phyloP scores from a whole-genome alignment of 1,140 invertebrate genomes.

The Adoxophyes honmai region DNA sequence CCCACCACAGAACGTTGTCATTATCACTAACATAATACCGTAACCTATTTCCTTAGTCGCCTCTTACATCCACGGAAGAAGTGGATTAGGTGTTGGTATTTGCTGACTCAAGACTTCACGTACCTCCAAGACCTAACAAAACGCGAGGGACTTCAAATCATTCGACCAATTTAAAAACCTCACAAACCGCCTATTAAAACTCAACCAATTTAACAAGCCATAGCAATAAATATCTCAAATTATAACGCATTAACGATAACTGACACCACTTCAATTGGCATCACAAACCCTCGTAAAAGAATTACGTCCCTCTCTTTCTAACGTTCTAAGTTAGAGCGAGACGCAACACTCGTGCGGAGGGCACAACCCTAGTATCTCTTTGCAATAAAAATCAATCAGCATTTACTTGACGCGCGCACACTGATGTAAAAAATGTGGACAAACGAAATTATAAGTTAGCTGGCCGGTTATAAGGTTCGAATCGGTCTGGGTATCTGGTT shows the following conservation, averaged over 20 bases:
- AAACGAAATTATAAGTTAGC: too few species aligned
- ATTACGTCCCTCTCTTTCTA: too few species aligned
- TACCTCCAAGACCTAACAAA: too few species aligned
- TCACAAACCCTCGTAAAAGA: constrained; percentile 1
- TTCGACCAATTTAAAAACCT: too few species aligned
- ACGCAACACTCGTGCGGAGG: neutral
- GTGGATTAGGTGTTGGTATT: too few species aligned
- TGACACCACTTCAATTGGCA: constrained; percentile 1
- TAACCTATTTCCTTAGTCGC: too few species aligned
- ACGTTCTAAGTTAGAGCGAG: too few species aligned
- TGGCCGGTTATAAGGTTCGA: neutral
- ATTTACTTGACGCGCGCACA: constrained; percentile 23
- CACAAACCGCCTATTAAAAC: constrained; percentile 1
- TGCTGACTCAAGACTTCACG: too few species aligned
- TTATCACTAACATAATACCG: too few species aligned
- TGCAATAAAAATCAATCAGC: constrained; percentile 67
- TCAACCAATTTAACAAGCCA: constrained; percentile 12
- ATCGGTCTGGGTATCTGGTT: neutral
- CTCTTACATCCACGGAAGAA: too few species aligned
- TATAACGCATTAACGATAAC: constrained; percentile 15
- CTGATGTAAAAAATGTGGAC: constrained; percentile 4
- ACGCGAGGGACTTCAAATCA: too few species aligned
- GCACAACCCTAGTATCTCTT: constrained; percentile 35
- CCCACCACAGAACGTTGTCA: too few species aligned
- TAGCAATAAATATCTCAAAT: constrained; percentile 14